phyloP scores from a whole-genome alignment of 2,888 invertebrate species.

The Chelonus formosanus region DNA sequence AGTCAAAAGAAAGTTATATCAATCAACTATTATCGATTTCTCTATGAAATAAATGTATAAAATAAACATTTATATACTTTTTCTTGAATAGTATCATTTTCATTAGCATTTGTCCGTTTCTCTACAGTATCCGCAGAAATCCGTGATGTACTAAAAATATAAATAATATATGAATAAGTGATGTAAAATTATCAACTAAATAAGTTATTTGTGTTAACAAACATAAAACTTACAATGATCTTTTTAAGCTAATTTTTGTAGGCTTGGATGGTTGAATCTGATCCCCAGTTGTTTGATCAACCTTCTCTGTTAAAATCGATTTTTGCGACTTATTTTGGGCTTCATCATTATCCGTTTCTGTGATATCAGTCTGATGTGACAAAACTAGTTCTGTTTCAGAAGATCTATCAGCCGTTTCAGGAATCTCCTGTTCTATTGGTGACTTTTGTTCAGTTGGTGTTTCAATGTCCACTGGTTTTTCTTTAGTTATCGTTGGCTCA shows the following conservation, averaged over 20 bases:
- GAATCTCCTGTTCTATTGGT: conserved; percentile 2
- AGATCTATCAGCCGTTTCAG: conserved; percentile 1
- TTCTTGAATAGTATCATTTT: conserved; percentile 48
- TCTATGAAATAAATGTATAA: conserved; percentile 10
- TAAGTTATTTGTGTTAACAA: not conserved
- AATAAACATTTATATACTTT: conserved; percentile 47
- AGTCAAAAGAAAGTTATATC: too few relatives aligned
- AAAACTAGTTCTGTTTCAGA: not conserved
- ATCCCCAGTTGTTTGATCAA: conserved; percentile 34
- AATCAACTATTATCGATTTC: too few relatives aligned
- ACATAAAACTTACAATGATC: conserved; percentile 59
- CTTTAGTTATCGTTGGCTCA: conserved; percentile 43
- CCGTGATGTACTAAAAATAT: conserved; percentile 47
- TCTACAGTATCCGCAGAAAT: conserved; percentile 49
- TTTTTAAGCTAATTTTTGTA: conserved; percentile 61
- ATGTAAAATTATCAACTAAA: conserved; percentile 26
- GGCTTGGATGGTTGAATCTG: conserved; percentile 50
- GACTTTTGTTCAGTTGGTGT: conserved; percentile 11
- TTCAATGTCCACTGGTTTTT: conserved; percentile 13
- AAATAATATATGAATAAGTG: too few relatives aligned
- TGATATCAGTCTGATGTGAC: conserved; percentile 11
- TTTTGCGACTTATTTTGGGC: conserved; percentile 43
- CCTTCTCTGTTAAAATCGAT: conserved; percentile 41
- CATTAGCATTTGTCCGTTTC: conserved; percentile 44
- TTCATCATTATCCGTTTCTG: conserved; percentile 44